A percentile compares a stretch with the other conserved stretches of the same genome.
Evolutionary conservation across 2,113 vertebrate species (phyloP).

Genomic region (Boleophthalmus pectinirostris): DNA sequence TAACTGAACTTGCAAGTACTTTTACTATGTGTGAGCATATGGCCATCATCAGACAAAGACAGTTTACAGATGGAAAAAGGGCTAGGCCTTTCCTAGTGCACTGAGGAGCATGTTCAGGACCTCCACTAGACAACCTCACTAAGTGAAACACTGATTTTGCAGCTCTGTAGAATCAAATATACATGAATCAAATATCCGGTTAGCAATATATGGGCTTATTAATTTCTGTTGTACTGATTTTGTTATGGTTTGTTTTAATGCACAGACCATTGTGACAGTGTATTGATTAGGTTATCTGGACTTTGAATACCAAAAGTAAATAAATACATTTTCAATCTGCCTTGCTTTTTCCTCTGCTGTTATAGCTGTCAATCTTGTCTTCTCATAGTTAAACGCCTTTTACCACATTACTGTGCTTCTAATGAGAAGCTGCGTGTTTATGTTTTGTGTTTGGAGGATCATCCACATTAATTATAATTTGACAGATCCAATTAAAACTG

Average conservation of each 20-base stretch:
- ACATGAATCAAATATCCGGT: too few species aligned
- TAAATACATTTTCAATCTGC: background rate
- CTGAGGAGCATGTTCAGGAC: background rate
- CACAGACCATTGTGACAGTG: background rate
- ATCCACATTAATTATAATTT: slow-evolving; percentile 65
- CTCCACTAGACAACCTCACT: too few species aligned
- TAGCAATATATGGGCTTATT: too few species aligned
- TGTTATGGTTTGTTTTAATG: background rate
- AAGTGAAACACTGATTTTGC: too few species aligned
- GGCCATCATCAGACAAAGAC: too few species aligned
- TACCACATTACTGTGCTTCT: slow-evolving; percentile 34
- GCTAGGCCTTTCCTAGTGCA: background rate
- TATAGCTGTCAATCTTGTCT: background rate
- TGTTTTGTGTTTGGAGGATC: slow-evolving; percentile 62
- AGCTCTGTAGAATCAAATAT: too few species aligned
- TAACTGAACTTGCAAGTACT: background rate
- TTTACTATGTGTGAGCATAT: too few species aligned
- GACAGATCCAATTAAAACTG: slow-evolving; percentile 68
- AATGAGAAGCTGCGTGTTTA: slow-evolving; percentile 66
- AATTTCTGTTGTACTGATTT: too few species aligned
- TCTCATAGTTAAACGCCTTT: slow-evolving; percentile 10
- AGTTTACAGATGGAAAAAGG: too few species aligned
- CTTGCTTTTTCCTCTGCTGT: background rate
- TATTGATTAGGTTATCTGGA: background rate
- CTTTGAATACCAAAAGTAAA: background rate